These are phyloP conservation scores for Synanthedon andrenaeformis DNA, from an alignment of 2,888 invertebrate genomes.

Conservation along the genomic window DNA sequence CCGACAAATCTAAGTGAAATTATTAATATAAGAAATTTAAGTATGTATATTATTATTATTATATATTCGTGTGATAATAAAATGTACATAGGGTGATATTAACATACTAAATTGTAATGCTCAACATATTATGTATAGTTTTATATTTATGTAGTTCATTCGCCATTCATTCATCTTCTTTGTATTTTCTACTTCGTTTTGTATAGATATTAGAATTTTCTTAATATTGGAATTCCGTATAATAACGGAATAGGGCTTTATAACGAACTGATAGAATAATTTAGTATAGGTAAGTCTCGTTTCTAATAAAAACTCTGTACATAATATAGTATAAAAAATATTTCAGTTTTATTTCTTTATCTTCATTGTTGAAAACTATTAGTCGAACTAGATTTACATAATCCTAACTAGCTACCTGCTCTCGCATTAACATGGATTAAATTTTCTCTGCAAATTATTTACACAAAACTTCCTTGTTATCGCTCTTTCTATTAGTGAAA, in stretches of 20 bases:
- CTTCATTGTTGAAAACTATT: neutral
- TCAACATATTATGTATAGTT: constrained; percentile 28
- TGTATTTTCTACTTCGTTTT: neutral
- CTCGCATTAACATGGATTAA: no score
- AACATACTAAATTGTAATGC: constrained; percentile 43
- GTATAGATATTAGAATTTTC: neutral
- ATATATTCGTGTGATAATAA: no score
- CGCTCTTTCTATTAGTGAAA: no score
- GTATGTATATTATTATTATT: no score
- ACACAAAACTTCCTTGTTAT: no score
- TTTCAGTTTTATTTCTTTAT: constrained; percentile 2
- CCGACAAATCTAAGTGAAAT: constrained; percentile 5
- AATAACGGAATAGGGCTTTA: constrained; percentile 13
- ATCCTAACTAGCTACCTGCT: no score
- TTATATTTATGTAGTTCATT: constrained; percentile 7
- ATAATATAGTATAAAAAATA: neutral
- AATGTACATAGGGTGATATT: constrained; percentile 10
- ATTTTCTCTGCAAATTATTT: no score
- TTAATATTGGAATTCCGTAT: neutral
- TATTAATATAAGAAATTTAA: constrained; percentile 4
- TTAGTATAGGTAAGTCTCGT: constrained; percentile 28
- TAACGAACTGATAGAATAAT: constrained; percentile 69
- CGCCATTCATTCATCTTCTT: no score
- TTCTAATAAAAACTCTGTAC: constrained; percentile 46
- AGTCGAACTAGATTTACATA: no score